Base-by-base conservation (phyloP, 2,113 vertebrate genomes). In the Cyanoramphus novaezelandiae region DNA sequence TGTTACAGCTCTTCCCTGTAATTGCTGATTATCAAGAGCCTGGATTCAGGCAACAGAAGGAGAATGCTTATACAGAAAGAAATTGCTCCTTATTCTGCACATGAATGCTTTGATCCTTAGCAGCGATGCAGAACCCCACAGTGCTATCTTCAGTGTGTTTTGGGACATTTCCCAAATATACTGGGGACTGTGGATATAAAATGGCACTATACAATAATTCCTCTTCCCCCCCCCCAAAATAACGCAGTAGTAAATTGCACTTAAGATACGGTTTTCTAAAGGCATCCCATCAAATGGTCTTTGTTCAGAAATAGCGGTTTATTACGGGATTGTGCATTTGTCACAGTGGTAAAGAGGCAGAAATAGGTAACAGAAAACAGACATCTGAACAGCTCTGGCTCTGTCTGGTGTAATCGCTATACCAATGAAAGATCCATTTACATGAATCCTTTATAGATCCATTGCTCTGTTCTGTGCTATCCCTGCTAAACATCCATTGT, bases 41-140 rank as follows among this genome's bases (percentile, higher is more conserved):
- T 93, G 79, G 33, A 88, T 75, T 80, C 50, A 70, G 71, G 72
- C 91, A 90, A 62, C 49, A 88, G 92, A 76, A 92, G 75, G 53
- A 69, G 93, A 91, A 74, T 75, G 91, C 91, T 88, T 89, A 59
- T 64, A 62, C 41, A 82, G 80, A 68, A 92, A 82, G 35, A 92
- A 92, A 57, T 67, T 87, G 91, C 55, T 92, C 47, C 94, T 93
- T 92, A 77, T 93, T 94, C 87, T 87, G 70, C 50, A 77, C n/a
- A 77, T 75, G 92, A 80, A 84, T 86, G 80, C 95, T 90, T 91
- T 84, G 62, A 65, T 77, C 88, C 95, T 94, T 87, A 95, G 85
- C 82, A 78, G 43, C 28, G 78, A 89, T 65, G 74, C 62, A 91
- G 83, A 94, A 88, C 96, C 84, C 8, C n/a, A 12, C 7, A 17